Percentiles rank a stretch among this genome's conserved stretches.
phyloP scores from a whole-genome alignment of 1,140 invertebrate genomes.

The Caenorhabditis tropicalis region DNA sequence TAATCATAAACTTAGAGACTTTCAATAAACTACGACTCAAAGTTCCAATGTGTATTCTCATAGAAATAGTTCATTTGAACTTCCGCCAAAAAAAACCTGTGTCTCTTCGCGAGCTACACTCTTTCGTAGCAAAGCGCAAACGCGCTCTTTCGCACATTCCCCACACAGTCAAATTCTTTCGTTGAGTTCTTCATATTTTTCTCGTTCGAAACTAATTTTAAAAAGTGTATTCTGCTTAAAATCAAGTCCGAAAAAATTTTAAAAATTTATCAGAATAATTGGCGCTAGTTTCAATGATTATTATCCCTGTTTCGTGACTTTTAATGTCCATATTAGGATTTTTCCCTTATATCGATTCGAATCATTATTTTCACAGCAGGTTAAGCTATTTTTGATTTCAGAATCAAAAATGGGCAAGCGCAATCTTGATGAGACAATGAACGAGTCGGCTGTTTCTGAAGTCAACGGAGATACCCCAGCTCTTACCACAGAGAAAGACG shows the following conservation, averaged over 20 bases:
- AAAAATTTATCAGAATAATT: too few relatives aligned
- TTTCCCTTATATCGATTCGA: not conserved
- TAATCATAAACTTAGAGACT: too few relatives aligned
- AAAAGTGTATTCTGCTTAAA: too few relatives aligned
- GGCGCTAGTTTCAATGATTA: too few relatives aligned
- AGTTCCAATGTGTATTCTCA: too few relatives aligned
- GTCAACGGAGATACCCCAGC: not conserved
- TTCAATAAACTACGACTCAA: too few relatives aligned
- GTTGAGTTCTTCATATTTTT: not conserved
- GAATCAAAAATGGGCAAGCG: slow-evolving; percentile 47
- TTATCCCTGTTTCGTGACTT: too few relatives aligned
- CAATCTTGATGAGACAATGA: slow-evolving; percentile 46
- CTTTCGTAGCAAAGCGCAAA: not conserved
- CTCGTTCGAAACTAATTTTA: not conserved
- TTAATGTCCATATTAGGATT: too few relatives aligned
- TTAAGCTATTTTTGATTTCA: not conserved
- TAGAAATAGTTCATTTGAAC: not conserved
- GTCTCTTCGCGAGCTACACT: not conserved
- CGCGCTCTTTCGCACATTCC: not conserved
- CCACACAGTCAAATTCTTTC: not conserved
- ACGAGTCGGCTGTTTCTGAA: slow-evolving; percentile 36
- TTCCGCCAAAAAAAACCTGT: not conserved
- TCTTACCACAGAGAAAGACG: slow-evolving; percentile 55
- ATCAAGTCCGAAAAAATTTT: too few relatives aligned
- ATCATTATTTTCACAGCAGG: not conserved